phyloP scores from a whole-genome alignment of 2,888 invertebrate species.

The Drepana falcataria region DNA sequence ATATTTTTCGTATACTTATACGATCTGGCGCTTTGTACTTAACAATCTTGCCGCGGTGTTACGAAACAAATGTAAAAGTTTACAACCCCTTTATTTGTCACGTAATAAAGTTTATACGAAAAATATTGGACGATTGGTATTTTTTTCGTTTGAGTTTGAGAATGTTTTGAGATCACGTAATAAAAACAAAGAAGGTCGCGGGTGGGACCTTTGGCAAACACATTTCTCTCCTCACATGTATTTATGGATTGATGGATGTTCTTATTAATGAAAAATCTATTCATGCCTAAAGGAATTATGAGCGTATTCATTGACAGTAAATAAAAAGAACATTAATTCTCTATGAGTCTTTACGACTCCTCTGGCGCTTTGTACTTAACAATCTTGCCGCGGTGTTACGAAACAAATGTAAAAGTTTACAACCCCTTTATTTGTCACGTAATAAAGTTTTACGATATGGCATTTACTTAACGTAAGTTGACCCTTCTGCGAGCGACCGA shows the following conservation, averaged over 20 bases:
- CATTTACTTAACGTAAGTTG: constrained; percentile 71
- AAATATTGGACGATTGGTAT: too few species aligned
- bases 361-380: constrained; percentile 33
- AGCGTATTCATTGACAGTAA: too few species aligned
- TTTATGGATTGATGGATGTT: too few species aligned
- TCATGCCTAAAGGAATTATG: too few species aligned
- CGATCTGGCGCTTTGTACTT: constrained; percentile 31
- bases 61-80: constrained; percentile 61
- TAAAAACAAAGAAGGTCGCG: too few species aligned
- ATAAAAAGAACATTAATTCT: too few species aligned
- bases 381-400: constrained; percentile 45
- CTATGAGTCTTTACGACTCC: not conserved
- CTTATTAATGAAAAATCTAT: too few species aligned
- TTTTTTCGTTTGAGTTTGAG: too few species aligned
- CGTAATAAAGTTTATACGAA: constrained; percentile 74
- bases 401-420: constrained; percentile 62
- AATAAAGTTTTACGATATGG: constrained; percentile 73
- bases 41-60: constrained; percentile 45
- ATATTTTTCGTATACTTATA: too few species aligned
- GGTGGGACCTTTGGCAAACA: too few species aligned
- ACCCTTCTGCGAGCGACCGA: constrained; percentile 48
- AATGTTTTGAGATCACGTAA: too few species aligned
- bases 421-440: constrained; percentile 75
- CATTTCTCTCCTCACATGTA: too few species aligned
- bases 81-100: constrained; percentile 73